Evolutionary conservation across 53 echinoderm and acorn worm species (phyloP).

Genomic region (Antedon mediterranea): DNA sequence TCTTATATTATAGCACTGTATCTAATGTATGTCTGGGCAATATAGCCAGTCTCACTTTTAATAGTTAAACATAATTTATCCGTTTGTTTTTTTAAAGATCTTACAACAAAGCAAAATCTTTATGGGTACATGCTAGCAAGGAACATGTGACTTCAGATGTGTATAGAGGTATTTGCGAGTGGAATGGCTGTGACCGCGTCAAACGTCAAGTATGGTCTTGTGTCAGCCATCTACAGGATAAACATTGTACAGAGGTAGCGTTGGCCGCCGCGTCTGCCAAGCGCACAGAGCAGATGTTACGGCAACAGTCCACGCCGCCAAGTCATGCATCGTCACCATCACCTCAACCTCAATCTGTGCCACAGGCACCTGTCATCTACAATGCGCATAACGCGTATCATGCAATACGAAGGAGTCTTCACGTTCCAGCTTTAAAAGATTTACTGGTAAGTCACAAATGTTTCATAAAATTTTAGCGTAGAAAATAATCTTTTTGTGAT

Average conservation of each 20-base stretch:
- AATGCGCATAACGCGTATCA: slow-evolving; percentile 97
- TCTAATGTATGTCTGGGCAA: no score
- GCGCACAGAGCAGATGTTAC: slow-evolving; percentile 30
- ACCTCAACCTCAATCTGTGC: slow-evolving; percentile 13
- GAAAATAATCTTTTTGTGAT: no score
- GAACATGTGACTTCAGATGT: slow-evolving; percentile 37
- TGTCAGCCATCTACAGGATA: slow-evolving; percentile 93
- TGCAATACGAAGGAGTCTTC: slow-evolving; percentile 84
- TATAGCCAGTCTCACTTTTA: no score
- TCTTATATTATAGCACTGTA: no score
- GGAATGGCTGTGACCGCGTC: slow-evolving; percentile 88
- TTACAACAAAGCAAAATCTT: slow-evolving; percentile 40
- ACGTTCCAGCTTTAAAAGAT: slow-evolving; percentile 68
- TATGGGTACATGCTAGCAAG: slow-evolving; percentile 57
- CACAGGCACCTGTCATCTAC: slow-evolving; percentile 65
- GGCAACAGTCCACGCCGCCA: slow-evolving; percentile 13
- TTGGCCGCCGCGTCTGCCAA: slow-evolving; percentile 52
- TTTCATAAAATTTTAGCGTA: no score
- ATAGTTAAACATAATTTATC: no score
- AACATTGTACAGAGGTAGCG: slow-evolving; percentile 78
- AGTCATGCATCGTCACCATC: slow-evolving; percentile 1
- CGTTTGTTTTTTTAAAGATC: slow-evolving; percentile 11
- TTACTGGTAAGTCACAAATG: slow-evolving; percentile 66
- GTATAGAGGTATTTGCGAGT: slow-evolving; percentile 78
- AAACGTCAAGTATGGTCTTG: slow-evolving; percentile 89